Evolutionary conservation across 2,888 invertebrate species (phyloP), one percentile per base, ranked within the genome.

Genomic region (Podabrus alpinus): DNA sequence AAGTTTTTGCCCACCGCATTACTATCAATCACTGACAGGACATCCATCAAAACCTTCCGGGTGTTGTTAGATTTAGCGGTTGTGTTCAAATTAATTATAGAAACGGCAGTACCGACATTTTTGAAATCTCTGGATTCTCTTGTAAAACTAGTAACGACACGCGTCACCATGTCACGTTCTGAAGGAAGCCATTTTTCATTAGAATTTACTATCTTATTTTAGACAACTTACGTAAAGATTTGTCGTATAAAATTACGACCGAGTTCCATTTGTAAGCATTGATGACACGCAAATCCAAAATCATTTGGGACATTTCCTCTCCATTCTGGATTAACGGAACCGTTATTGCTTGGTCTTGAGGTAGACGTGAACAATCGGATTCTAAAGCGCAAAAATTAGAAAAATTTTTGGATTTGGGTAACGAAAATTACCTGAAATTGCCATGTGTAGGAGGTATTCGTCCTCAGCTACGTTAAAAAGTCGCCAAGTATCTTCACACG

Each of bases 341-440:
- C 68, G 94, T 94, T 29, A 95, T 88, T 0, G 94, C 94, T 15
- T 91, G 88, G 25, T 89, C 86, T 0, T 88, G 81, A 0, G 95
- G 94, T 67, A 96, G 85, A 59, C 96, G 89, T 0, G 95, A 93
- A 84, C 96, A 96, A 82, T 95, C 94, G 0, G 92, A 89, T 83
- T 94, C 95, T 90, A 79, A 74, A 83, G 59, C 70, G 62, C 62
- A 15, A 67, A 25, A 69, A n/a, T 68, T 66, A 25, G 17, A 24
- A 64, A 13, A 62, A 24, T 3, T 15, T 15, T 45, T 16, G 15
- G 25, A 61, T 21, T 16, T 10, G 16, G 7, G 9, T 29, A 74
- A 66, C 11, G 11, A 16, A 17, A 7, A 15, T 61, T 21, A 90
- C 90, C 90, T 69, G 95, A 94, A 77, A 95, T 89, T 0, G 94